These are phyloP conservation scores for Tragelaphus eurycerus DNA, from an alignment of 2,797 vertebrate genomes.

Conservation along the genomic window DNA sequence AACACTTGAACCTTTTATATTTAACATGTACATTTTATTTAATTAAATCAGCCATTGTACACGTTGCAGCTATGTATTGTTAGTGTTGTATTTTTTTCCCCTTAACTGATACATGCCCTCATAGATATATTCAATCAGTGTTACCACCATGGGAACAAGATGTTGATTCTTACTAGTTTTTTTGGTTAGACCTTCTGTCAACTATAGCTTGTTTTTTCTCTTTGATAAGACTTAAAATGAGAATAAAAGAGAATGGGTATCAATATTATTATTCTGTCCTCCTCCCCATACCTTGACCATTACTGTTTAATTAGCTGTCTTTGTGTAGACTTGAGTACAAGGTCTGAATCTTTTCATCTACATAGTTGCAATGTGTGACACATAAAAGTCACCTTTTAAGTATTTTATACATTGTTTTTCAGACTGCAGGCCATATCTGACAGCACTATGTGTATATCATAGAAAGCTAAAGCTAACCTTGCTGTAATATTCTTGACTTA, in stretches of 20 bases:
- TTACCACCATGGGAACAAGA: slow-evolving; percentile 96
- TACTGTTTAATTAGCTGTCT: neutral
- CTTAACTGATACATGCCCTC: slow-evolving; percentile 95
- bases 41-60: slow-evolving; percentile 94
- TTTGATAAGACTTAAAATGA: neutral
- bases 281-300: neutral
- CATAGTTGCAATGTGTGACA: neutral
- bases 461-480: neutral
- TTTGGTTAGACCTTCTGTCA: neutral
- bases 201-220: neutral
- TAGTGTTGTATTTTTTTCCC: slow-evolving; percentile 90
- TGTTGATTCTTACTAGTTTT: slow-evolving; percentile 83
- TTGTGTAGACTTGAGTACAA: neutral
- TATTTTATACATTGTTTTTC: neutral
- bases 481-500: neutral
- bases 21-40: slow-evolving; percentile 90
- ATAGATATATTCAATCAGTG: slow-evolving; percentile 95
- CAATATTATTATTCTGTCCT: neutral
- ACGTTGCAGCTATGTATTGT: slow-evolving; percentile 94
- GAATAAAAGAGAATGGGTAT: neutral
- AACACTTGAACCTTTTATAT: slow-evolving; percentile 84
- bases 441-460: neutral
- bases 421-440: neutral
- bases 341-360: neutral
- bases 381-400: neutral